phyloP scores from a whole-genome alignment of 2,888 invertebrate species.

The Maniola hyperantus region DNA sequence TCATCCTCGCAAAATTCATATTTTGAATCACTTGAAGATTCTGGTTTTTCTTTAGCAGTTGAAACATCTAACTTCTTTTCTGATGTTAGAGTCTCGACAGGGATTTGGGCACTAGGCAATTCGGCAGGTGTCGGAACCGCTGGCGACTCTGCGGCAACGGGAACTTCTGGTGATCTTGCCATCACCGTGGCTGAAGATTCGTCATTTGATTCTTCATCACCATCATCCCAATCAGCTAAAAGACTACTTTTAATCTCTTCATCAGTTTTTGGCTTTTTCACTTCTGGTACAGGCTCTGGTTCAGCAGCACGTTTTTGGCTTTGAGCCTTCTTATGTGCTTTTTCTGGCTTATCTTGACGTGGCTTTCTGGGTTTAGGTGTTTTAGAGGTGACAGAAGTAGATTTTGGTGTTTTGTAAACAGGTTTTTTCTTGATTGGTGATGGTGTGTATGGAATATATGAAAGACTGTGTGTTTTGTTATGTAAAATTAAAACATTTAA shows the following conservation, averaged over 20 bases:
- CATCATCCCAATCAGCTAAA: constrained; percentile 91
- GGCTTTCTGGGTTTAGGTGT: constrained; percentile 59
- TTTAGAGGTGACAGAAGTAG: constrained; percentile 54
- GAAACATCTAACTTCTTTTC: constrained; percentile 57
- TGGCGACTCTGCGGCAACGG: constrained; percentile 64
- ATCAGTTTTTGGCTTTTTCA: constrained; percentile 81
- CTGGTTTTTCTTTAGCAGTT: constrained; percentile 62
- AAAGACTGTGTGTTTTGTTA: constrained; percentile 86
- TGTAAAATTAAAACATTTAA: constrained; percentile 89
- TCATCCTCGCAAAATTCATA: constrained; percentile 92
- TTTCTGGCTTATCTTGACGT: constrained; percentile 62
- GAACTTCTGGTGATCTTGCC: constrained; percentile 63
- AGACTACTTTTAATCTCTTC: constrained; percentile 86
- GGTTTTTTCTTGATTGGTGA: constrained; percentile 67
- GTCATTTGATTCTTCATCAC: constrained; percentile 69
- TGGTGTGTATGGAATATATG: constrained; percentile 73
- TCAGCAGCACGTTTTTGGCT: constrained; percentile 69
- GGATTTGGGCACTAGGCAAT: constrained; percentile 55
- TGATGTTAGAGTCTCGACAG: constrained; percentile 49
- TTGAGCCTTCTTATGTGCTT: constrained; percentile 62
- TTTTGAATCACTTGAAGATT: constrained; percentile 83
- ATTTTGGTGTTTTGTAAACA: constrained; percentile 51
- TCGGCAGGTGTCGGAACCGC: constrained; percentile 68
- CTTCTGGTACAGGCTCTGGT: constrained; percentile 53
- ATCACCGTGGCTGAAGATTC: constrained; percentile 57